These are phyloP conservation scores for Drosophila saltans DNA, from an alignment of 1,140 invertebrate species.

Conservation along the genomic window DNA sequence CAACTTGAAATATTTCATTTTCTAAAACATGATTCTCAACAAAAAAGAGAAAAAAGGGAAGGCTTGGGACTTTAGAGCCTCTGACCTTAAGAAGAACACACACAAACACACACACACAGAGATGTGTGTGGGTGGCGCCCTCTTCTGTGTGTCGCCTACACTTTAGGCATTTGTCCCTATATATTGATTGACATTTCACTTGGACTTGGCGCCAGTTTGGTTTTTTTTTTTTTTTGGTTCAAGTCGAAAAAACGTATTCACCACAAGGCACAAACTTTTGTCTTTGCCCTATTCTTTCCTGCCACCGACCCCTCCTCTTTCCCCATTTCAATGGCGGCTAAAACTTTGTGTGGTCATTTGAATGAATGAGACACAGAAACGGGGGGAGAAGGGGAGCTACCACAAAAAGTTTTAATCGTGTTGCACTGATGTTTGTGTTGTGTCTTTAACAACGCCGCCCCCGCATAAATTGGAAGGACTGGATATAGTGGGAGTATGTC, in stretches of 20 bases:
- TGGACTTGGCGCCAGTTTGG: conserved; percentile 9
- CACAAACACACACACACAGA: background rate
- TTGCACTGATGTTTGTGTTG: conserved; percentile 11
- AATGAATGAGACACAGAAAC: background rate
- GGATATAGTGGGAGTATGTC: too few species aligned
- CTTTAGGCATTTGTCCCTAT: background rate
- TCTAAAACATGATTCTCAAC: too few species aligned
- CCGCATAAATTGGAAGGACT: background rate
- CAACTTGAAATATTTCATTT: too few species aligned
- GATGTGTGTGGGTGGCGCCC: background rate
- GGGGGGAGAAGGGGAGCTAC: background rate
- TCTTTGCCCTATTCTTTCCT: background rate
- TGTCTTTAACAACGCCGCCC: background rate
- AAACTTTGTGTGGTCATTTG: conserved; percentile 11
- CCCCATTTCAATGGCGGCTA: background rate
- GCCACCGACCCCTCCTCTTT: too few species aligned
- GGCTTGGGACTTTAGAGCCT: too few species aligned
- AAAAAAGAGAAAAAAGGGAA: too few species aligned
- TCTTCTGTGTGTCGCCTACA: background rate
- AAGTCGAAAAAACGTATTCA: conserved; percentile 10
- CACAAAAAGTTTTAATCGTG: conserved; percentile 12
- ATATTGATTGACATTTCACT: conserved; percentile 10
- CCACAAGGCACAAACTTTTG: conserved; percentile 9
- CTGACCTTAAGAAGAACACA: too few species aligned
- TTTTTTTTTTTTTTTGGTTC: background rate